These are phyloP conservation scores for Drosophila nigrodunni DNA, from an alignment of 1,140 invertebrate genomes.

Conservation along the genomic window DNA sequence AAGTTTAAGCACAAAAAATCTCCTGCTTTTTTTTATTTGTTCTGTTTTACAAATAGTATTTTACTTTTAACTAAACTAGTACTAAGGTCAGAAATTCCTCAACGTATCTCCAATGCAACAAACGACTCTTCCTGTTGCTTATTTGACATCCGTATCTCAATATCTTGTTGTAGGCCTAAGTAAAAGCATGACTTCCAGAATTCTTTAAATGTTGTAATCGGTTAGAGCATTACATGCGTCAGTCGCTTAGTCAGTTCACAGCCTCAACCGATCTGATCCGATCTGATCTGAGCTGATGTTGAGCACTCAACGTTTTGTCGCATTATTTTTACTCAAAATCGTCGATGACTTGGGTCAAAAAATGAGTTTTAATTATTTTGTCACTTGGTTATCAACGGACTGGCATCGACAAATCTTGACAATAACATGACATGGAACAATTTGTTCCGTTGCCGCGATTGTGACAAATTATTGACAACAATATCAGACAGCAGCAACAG, in stretches of 20 bases:
- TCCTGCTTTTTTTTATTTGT: no score
- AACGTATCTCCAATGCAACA: not conserved
- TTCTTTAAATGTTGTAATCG: slow-evolving; percentile 31
- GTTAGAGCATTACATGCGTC: not conserved
- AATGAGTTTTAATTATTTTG: slow-evolving; percentile 82
- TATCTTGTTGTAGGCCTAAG: slow-evolving; percentile 52
- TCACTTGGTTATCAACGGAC: slow-evolving; percentile 74
- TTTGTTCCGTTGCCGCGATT: slow-evolving; percentile 77
- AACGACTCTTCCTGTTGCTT: slow-evolving; percentile 1
- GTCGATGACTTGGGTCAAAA: slow-evolving; percentile 45
- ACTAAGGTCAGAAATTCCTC: not conserved
- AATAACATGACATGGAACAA: slow-evolving; percentile 82
- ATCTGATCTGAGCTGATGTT: slow-evolving; percentile 37
- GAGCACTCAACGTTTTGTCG: slow-evolving; percentile 54
- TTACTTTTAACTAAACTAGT: no score
- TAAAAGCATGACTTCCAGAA: slow-evolving; percentile 74
- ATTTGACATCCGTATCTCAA: slow-evolving; percentile 30
- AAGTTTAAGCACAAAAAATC: no score
- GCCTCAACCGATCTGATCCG: slow-evolving; percentile 1
- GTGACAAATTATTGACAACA: slow-evolving; percentile 84
- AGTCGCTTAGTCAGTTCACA: not conserved
- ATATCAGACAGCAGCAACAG: slow-evolving; percentile 49
- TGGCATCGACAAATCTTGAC: slow-evolving; percentile 76
- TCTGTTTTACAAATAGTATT: no score
- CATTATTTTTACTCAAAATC: slow-evolving; percentile 34